A percentile compares a stretch with the other conserved stretches of the same genome.
Conservation (phyloP, 2,797 vertebrate species). For the Delichon dasypus region DNA sequence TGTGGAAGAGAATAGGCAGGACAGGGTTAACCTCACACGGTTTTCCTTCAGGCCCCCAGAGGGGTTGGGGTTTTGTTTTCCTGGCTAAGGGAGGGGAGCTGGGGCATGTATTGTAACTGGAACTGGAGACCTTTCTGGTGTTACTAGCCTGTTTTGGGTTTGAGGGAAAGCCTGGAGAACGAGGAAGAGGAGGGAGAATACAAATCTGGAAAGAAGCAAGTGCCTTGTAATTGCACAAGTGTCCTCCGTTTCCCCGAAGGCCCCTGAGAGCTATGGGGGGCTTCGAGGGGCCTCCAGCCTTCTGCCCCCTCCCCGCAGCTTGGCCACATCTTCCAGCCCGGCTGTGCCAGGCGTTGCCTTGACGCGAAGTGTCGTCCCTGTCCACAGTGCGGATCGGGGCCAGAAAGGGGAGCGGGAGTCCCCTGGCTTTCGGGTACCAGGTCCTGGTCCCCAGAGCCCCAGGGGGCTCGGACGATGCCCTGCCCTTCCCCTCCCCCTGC, state of each 20-base stretch:
- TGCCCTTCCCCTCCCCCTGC: slow-evolving; percentile 34
- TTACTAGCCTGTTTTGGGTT: neutral
- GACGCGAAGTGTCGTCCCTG: neutral
- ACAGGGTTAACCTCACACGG: slow-evolving; percentile 28
- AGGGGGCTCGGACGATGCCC: neutral
- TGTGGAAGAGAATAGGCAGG: neutral
- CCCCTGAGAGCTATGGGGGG: neutral
- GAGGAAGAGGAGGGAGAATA: neutral
- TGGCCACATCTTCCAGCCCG: neutral
- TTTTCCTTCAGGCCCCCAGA: slow-evolving; percentile 21
- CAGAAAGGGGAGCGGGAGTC: neutral
- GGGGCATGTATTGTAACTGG: neutral
- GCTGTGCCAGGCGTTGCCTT: neutral
- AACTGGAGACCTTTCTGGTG: slow-evolving; percentile 7
- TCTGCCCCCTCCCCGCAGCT: neutral
- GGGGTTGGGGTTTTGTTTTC: slow-evolving; percentile 52
- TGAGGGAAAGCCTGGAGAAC: slow-evolving; percentile 1
- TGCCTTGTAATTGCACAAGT: neutral
- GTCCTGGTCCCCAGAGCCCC: neutral
- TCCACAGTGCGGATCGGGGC: neutral
- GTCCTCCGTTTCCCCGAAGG: neutral
- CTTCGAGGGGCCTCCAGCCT: neutral
- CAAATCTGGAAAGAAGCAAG: neutral
- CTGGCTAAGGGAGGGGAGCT: slow-evolving; percentile 3
- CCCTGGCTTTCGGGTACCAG: neutral